Percentiles rank a stretch among this genome's conserved stretches.
Evolutionary conservation across 2,797 vertebrate species (phyloP).

Genomic region (Lagorchestes hirsutus): DNA sequence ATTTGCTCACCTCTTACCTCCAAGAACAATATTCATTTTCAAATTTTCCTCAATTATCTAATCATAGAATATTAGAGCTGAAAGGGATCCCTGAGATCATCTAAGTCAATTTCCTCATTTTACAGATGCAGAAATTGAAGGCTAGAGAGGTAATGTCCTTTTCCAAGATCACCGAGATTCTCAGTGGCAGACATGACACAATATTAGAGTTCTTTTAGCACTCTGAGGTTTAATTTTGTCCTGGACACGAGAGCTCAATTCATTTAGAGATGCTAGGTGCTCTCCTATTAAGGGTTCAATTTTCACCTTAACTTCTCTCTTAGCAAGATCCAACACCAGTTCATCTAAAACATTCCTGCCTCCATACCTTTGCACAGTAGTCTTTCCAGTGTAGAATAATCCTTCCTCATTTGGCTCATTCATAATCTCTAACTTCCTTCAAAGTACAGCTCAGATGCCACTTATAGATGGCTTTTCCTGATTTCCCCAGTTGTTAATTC

Average conservation of each 20-base stretch:
- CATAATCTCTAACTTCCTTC: neutral
- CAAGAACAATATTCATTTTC: neutral
- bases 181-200: neutral
- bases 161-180: neutral
- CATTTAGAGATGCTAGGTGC: neutral
- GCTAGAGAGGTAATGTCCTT: neutral
- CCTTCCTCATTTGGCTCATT: neutral
- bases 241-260: neutral
- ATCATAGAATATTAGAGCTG: neutral
- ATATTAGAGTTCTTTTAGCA: neutral
- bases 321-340: neutral
- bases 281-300: neutral
- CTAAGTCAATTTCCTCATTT: neutral
- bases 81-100: neutral
- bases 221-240: neutral
- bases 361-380: neutral
- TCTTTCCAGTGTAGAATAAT: neutral
- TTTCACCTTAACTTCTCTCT: neutral
- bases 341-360: neutral
- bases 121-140: neutral
- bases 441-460: neutral
- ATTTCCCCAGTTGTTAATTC: neutral
- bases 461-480: neutral
- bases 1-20: neutral
- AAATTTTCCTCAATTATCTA: neutral